These are phyloP conservation scores for Crotalus tigris DNA, from an alignment of 2,113 vertebrate species.

Conservation along the genomic window DNA sequence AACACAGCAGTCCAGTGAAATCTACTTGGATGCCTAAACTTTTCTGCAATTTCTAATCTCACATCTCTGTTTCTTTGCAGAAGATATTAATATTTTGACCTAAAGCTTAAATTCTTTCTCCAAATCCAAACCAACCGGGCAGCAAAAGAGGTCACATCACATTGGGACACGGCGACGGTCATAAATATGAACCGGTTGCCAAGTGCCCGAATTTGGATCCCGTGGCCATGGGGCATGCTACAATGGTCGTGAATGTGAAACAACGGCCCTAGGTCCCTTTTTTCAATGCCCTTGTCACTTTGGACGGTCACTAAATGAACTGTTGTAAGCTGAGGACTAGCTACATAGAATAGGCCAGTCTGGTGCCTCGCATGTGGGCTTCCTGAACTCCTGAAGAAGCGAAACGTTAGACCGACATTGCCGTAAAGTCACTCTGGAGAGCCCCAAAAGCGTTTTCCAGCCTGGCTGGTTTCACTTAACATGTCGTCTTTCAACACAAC, in stretches of 20 bases:
- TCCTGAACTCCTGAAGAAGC: neutral
- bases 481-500: slow-evolving; percentile 71
- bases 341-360: rapidly evolving
- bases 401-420: slow-evolving; percentile 25
- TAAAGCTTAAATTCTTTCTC: neutral
- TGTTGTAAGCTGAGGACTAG: neutral
- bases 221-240: neutral
- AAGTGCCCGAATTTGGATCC: neutral
- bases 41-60: neutral
- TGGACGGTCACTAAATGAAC: no score
- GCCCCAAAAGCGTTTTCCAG: slow-evolving; percentile 42
- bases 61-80: neutral
- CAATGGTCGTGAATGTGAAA: neutral
- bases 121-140: neutral
- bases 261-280: neutral
- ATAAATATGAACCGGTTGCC: neutral
- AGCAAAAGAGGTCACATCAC: neutral
- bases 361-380: neutral
- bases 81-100: neutral
- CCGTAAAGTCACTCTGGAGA: slow-evolving; percentile 50
- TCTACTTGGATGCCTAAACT: neutral
- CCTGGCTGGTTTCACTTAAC: slow-evolving; percentile 76
- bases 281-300: neutral
- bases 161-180: neutral
- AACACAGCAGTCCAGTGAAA: neutral